Base-by-base conservation (phyloP, 2,888 invertebrate genomes). In the Craniophora ligustri region DNA sequence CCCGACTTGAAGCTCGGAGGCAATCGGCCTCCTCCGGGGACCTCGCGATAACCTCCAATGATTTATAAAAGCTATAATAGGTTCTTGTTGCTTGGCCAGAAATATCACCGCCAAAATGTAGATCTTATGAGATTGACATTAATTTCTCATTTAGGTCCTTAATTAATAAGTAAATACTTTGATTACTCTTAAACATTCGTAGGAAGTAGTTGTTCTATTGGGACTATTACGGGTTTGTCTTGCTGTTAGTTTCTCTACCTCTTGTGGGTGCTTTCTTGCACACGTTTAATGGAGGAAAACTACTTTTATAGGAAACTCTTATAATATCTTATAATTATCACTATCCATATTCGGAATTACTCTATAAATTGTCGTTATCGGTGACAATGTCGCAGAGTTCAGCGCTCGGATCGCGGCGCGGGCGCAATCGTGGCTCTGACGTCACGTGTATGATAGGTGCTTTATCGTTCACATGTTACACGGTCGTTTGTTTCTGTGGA, bases 331-430 rank as follows among this genome's bases (percentile, higher is more conserved):
- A n/a, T n/a, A n/a, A n/a, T n/a, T n/a, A 55, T 60, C 39, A 62
- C 51, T 67, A 57, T 75, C 67, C 65, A 76, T 73, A 78, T 79
- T 84, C 55, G 74, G 77, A 81, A 85, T 86, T 78, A 81, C 81
- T 78, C 60, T 76, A 82, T 84, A 83, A 82, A 78, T 82, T 78
- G 73, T 78, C 65, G 78, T 87, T 88, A 91, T 90, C 90, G 84
- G 83, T 78, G 81, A 80, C 85, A 86, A 85, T 87, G 89, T 85
- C 87, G 83, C 84, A 79, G 82, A 86, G 89, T 88, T 87, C 87
- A 88, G 84, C 79, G 79, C 57, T 81, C 81, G 83, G 68, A 64
- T 71, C 64, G 64, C 62, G 64, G 68, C 60, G 63, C 70, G 64
- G 44, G 74, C 78, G 75, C 83, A 80, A 81, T 79, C 81, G 81